Percentiles rank a stretch among this genome's conserved stretches.
phyloP scores from a whole-genome alignment of 2,113 vertebrate genomes.

The Petrocephalus zakoni region DNA sequence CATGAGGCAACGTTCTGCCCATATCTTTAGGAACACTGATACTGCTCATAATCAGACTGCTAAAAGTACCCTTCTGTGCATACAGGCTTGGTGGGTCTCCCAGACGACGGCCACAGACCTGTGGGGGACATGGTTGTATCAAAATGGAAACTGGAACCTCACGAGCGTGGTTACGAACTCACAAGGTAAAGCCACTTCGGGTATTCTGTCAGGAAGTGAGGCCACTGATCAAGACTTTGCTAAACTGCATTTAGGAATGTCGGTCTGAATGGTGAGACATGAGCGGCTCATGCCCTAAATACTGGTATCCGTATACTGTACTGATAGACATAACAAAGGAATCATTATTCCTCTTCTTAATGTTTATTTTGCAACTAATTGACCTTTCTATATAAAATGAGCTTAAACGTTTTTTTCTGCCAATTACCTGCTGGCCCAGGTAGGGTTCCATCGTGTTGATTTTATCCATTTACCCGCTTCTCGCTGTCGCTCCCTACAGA shows the following conservation, averaged over 20 bases:
- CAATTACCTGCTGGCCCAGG: not conserved
- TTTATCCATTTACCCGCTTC: not conserved
- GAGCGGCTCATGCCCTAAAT: not conserved
- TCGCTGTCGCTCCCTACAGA: slow-evolving; percentile 48
- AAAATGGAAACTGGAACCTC: slow-evolving; percentile 51
- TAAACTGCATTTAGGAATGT: not conserved
- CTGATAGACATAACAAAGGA: not conserved
- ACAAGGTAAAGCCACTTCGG: slow-evolving; percentile 34
- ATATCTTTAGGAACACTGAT: not conserved
- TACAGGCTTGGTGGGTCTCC: slow-evolving; percentile 64
- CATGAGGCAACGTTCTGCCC: not conserved
- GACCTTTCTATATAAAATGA: not conserved
- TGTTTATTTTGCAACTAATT: not conserved
- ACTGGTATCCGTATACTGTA: not conserved
- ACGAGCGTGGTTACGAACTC: slow-evolving; percentile 48
- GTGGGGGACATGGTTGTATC: slow-evolving; percentile 58
- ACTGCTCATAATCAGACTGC: not conserved
- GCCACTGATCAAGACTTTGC: not conserved
- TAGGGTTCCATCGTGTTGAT: not conserved
- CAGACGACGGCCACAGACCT: slow-evolving; percentile 51
- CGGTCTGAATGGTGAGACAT: not conserved
- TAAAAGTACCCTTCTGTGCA: not conserved
- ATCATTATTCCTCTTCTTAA: not conserved
- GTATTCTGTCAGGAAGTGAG: not conserved
- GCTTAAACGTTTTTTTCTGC: not conserved